Evolutionary conservation across 1,140 invertebrate species (phyloP).

Genomic region (Bombus breviceps): DNA sequence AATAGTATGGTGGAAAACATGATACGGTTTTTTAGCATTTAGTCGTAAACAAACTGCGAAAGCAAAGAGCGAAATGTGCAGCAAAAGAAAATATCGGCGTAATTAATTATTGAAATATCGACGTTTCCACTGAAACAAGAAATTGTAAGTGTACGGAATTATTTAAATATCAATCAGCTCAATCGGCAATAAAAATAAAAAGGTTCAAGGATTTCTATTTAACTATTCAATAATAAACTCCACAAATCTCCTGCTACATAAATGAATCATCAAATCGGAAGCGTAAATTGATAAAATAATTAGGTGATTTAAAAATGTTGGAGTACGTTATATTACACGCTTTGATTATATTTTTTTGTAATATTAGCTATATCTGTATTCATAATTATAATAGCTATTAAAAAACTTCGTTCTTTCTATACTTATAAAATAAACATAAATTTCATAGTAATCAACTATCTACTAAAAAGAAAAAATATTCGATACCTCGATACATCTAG

Average conservation of each 20-base stretch:
- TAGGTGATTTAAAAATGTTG: too few species aligned
- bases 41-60: neutral
- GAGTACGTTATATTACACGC: too few species aligned
- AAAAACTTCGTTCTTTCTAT: neutral
- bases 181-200: neutral
- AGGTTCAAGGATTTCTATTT: too few species aligned
- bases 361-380: neutral
- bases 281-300: too few species aligned
- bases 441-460: neutral
- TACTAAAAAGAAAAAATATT: too few species aligned
- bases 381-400: neutral
- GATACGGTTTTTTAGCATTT: neutral
- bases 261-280: too few species aligned
- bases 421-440: neutral
- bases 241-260: too few species aligned
- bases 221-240: too few species aligned
- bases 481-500: too few species aligned
- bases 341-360: too few species aligned
- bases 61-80: neutral
- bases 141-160: neutral
- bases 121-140: neutral
- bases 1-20: neutral
- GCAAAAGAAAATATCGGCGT: neutral
- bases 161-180: neutral
- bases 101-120: conserved; percentile 1